These are phyloP conservation scores for Lacerta bilineata DNA, from an alignment of 2,797 vertebrate species.

Conservation along the genomic window DNA sequence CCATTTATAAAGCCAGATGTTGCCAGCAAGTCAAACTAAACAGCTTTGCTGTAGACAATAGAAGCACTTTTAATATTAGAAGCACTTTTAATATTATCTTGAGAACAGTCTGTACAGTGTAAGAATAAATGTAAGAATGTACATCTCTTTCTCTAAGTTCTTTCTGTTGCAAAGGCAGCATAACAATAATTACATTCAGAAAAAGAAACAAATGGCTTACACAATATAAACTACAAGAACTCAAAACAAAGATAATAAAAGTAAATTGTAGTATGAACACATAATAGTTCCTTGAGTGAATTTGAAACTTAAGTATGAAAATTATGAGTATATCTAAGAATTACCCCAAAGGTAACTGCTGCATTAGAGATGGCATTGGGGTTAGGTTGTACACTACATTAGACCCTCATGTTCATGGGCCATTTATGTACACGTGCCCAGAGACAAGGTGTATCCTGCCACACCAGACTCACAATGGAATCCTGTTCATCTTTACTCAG, in stretches of 20 bases:
- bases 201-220: background rate
- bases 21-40: background rate
- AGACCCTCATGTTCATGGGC: background rate
- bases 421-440: background rate
- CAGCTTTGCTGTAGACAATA: background rate
- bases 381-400: background rate
- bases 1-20: background rate
- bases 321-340: background rate
- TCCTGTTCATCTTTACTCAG: background rate
- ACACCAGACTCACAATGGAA: background rate
- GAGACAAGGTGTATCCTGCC: background rate
- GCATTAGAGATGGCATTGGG: background rate
- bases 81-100: background rate
- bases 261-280: background rate
- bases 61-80: background rate
- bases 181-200: background rate
- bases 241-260: slow-evolving; percentile 5
- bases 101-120: background rate
- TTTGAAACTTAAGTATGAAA: background rate
- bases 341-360: background rate
- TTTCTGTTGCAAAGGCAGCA: background rate
- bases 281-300: background rate
- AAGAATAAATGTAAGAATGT: background rate
- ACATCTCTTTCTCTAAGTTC: background rate
- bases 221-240: background rate